A percentile compares a stretch with the other conserved stretches of the same genome.
These are phyloP conservation scores for Corythornis madagascariensis DNA, from an alignment of 2,113 vertebrate genomes.

Conservation along the genomic window DNA sequence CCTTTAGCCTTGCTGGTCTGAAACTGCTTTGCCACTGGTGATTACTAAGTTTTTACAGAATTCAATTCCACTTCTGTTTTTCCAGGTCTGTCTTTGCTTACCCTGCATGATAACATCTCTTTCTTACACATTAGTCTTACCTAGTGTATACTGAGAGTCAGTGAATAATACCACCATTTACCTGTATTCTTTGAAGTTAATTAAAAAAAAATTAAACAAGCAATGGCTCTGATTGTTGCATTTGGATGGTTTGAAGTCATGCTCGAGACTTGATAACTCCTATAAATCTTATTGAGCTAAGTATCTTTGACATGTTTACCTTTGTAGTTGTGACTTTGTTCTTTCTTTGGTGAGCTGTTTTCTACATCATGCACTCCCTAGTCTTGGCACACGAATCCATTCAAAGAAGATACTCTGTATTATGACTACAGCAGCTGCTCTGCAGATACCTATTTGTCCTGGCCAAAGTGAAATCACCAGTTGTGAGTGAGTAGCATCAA, in stretches of 20 bases:
- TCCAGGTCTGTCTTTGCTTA: neutral
- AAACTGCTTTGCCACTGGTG: fast-evolving
- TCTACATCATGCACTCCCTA: neutral
- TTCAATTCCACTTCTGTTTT: neutral
- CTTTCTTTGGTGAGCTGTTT: slow-evolving; percentile 70
- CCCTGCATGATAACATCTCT: neutral
- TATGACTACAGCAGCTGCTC: slow-evolving; percentile 65
- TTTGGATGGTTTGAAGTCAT: slow-evolving; percentile 33
- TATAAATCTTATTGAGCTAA: slow-evolving; percentile 71
- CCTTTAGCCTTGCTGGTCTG: neutral
- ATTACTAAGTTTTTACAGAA: neutral
- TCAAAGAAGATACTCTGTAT: slow-evolving; percentile 40
- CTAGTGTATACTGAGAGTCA: neutral
- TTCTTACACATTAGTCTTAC: neutral
- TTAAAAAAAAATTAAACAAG: neutral
- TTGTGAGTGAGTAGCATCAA: slow-evolving; percentile 13
- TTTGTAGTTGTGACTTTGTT: slow-evolving; percentile 72
- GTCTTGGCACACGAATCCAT: slow-evolving; percentile 54
- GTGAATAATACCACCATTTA: neutral
- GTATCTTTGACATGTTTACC: slow-evolving; percentile 75
- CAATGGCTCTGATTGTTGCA: slow-evolving; percentile 18
- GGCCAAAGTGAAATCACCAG: slow-evolving; percentile 64
- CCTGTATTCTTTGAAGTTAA: slow-evolving; percentile 15
- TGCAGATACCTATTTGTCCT: slow-evolving; percentile 50
- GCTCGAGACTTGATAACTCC: neutral